Evolutionary conservation across 1,140 invertebrate species (phyloP).

Genomic region (Drosophila subobscura): DNA sequence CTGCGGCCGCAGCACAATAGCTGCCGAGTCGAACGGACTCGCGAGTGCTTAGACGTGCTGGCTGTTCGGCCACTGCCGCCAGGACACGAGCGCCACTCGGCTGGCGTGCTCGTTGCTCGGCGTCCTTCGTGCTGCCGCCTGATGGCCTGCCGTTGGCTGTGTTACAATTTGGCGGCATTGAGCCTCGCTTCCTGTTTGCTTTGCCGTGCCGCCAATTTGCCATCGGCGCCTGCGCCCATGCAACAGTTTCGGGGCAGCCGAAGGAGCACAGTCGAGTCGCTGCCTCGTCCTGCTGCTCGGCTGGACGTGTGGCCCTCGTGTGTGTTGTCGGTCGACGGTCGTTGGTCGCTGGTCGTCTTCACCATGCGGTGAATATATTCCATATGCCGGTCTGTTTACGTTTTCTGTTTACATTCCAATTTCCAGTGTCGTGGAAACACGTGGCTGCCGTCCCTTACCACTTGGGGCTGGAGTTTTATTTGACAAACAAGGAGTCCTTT

Average conservation of each 20-base stretch:
- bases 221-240: constrained; percentile 61
- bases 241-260: constrained; percentile 1
- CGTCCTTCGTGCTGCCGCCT: constrained; percentile 12
- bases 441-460: constrained; percentile 5
- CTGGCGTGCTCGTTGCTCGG: constrained; percentile 26
- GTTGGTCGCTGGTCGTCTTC: constrained; percentile 7
- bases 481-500: too few species aligned
- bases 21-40: background rate
- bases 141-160: constrained; percentile 65
- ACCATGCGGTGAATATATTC: constrained; percentile 41
- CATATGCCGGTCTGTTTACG: constrained; percentile 63
- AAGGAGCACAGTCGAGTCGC: constrained; percentile 1
- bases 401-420: constrained; percentile 70
- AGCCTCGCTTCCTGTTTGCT: constrained; percentile 32
- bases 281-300: too few species aligned
- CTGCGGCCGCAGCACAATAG: constrained; percentile 35
- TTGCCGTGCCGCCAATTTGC: constrained; percentile 42
- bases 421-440: constrained; percentile 14
- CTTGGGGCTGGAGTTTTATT: too few species aligned
- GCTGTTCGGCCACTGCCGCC: background rate
- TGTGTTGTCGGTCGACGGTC: background rate
- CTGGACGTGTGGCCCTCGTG: too few species aligned
- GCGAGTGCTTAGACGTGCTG: constrained; percentile 15
- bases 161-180: constrained; percentile 40
- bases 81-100: background rate